phyloP scores from a whole-genome alignment of 2,888 invertebrate genomes.

The Iselma pallidipennis region DNA sequence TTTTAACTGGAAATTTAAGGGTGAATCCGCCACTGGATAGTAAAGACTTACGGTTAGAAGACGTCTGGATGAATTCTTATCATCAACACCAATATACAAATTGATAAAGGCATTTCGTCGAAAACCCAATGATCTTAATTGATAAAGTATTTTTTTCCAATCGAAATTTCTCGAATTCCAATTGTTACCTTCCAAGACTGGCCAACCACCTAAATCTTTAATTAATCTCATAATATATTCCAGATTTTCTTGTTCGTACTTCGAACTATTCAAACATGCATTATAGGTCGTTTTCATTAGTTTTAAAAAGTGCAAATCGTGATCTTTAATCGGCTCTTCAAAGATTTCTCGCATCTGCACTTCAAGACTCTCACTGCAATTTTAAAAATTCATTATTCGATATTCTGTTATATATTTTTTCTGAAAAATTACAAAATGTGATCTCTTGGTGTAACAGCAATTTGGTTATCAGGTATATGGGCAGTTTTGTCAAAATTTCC shows the following conservation, averaged over 20 bases:
- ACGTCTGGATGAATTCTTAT: slow-evolving; percentile 12
- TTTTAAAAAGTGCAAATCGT: slow-evolving; percentile 53
- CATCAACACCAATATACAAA: slow-evolving; percentile 16
- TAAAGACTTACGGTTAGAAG: slow-evolving; percentile 14
- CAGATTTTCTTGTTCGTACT: slow-evolving; percentile 23
- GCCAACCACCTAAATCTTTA: slow-evolving; percentile 39
- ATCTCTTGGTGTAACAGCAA: background rate
- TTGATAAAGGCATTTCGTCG: slow-evolving; percentile 27
- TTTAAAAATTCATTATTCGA: too few relatives aligned
- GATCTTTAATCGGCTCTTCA: slow-evolving; percentile 22
- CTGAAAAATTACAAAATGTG: background rate
- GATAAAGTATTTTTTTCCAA: slow-evolving; percentile 29
- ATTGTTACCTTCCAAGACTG: slow-evolving; percentile 28
- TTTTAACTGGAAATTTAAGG: too few relatives aligned
- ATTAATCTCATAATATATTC: slow-evolving; percentile 22
- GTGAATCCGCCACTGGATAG: too few relatives aligned
- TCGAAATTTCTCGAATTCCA: slow-evolving; percentile 35
- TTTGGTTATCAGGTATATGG: slow-evolving; percentile 12
- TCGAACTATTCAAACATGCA: slow-evolving; percentile 33
- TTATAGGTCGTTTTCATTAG: slow-evolving; percentile 51
- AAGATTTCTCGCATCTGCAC: background rate
- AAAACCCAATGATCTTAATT: slow-evolving; percentile 24
- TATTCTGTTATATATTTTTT: too few relatives aligned
- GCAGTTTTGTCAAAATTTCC: slow-evolving; percentile 51
- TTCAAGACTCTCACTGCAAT: background rate